Evolutionary conservation across 2,797 vertebrate species (phyloP).

Genomic region (Stomatorhinus walkeri): DNA sequence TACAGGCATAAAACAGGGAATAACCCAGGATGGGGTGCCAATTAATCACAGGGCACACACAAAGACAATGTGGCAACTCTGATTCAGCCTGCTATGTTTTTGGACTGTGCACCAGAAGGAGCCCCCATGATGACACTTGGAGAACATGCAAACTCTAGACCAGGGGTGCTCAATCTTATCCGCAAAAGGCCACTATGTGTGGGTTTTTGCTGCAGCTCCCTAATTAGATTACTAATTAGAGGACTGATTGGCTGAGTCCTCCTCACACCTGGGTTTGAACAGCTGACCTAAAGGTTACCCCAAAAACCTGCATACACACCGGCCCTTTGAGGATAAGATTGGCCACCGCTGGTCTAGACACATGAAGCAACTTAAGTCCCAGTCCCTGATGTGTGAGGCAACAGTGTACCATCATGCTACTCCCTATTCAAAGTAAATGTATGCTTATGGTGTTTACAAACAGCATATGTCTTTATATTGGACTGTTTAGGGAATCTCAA

Average conservation of each 20-base stretch:
- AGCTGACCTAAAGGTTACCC: no score
- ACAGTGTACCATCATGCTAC: neutral
- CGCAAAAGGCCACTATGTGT: no score
- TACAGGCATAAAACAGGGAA: neutral
- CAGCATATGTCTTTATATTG: neutral
- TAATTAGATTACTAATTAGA: no score
- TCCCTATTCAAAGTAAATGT: neutral
- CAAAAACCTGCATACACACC: no score
- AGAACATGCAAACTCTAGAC: neutral
- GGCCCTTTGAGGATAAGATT: no score
- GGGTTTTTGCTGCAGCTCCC: no score
- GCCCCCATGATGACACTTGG: neutral
- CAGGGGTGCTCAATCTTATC: no score
- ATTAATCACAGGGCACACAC: neutral
- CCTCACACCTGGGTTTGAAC: no score
- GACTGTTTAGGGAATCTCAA: no score
- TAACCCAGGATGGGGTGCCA: neutral
- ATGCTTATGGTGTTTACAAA: neutral
- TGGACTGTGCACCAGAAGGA: neutral
- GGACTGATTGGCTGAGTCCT: no score
- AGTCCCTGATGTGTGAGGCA: neutral
- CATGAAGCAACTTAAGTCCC: neutral
- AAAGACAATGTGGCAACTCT: neutral
- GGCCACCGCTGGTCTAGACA: neutral
- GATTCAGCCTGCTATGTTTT: neutral